A percentile compares a stretch with the other conserved stretches of the same genome.
phyloP scores from a whole-genome alignment of 2,113 vertebrate species.

The Caretta caretta region DNA sequence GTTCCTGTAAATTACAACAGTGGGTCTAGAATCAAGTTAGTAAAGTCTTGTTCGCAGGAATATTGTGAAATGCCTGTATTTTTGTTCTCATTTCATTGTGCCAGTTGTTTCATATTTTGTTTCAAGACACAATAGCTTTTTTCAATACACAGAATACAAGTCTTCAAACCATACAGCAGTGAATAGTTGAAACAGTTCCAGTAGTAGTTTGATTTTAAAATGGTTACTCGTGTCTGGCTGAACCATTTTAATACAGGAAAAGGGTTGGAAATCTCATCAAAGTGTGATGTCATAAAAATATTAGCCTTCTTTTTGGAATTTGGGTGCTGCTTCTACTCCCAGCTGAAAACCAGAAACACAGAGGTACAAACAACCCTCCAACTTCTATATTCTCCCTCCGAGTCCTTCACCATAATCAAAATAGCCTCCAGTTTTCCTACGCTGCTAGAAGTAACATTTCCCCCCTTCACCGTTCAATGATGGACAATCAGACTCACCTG shows the following conservation, averaged over 20 bases:
- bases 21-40: accelerated
- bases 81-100: accelerated
- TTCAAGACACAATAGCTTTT: accelerated
- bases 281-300: not conserved
- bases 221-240: not conserved
- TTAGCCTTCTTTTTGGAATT: not conserved
- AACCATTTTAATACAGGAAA: not conserved
- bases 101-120: not conserved
- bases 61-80: accelerated
- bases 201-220: not conserved
- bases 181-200: not conserved
- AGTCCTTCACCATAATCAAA: not conserved
- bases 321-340: not conserved
- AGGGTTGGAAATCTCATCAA: not conserved
- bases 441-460: not conserved
- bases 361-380: not conserved
- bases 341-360: not conserved
- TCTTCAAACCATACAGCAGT: not conserved
- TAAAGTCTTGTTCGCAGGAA: not conserved
- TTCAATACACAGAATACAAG: accelerated
- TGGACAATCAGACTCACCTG: not conserved
- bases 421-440: not conserved
- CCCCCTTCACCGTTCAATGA: not conserved
- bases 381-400: not conserved
- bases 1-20: not conserved